Percentiles rank a stretch among this genome's conserved stretches.
These are phyloP conservation scores for Pristis pectinata DNA, from an alignment of 2,797 vertebrate species.

Conservation along the genomic window DNA sequence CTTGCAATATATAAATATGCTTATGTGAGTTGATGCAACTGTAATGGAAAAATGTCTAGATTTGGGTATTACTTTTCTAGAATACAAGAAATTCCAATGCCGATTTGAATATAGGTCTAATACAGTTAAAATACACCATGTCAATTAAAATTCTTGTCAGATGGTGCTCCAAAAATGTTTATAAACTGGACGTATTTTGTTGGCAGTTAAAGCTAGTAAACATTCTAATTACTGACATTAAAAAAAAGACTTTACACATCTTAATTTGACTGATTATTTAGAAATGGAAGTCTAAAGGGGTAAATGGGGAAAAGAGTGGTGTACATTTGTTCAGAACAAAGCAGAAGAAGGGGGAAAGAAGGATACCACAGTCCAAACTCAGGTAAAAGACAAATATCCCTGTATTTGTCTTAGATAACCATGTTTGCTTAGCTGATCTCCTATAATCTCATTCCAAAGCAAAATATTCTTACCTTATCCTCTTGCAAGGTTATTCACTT, in stretches of 20 bases:
- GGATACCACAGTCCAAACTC: background rate
- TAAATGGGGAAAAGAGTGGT: background rate
- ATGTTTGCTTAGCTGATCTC: too few species aligned
- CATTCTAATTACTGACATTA: too few species aligned
- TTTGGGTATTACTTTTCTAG: background rate
- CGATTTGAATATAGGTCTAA: background rate
- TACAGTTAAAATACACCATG: background rate
- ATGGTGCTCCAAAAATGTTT: too few species aligned
- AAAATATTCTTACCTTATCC: too few species aligned
- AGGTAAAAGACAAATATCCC: background rate
- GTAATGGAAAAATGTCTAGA: background rate
- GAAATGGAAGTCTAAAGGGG: background rate
- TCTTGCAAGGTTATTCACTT: too few species aligned
- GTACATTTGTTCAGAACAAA: too few species aligned
- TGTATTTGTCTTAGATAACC: background rate
- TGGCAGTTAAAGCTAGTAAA: too few species aligned
- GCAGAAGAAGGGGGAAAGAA: background rate
- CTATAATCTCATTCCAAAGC: too few species aligned
- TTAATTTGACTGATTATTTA: background rate
- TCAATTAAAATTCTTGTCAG: too few species aligned
- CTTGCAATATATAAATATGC: background rate
- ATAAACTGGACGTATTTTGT: too few species aligned
- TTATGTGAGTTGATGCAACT: background rate
- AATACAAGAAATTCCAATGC: background rate
- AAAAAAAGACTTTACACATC: background rate